phyloP scores from a whole-genome alignment of 2,888 invertebrate genomes.

The Leptogaster cylindrica region DNA sequence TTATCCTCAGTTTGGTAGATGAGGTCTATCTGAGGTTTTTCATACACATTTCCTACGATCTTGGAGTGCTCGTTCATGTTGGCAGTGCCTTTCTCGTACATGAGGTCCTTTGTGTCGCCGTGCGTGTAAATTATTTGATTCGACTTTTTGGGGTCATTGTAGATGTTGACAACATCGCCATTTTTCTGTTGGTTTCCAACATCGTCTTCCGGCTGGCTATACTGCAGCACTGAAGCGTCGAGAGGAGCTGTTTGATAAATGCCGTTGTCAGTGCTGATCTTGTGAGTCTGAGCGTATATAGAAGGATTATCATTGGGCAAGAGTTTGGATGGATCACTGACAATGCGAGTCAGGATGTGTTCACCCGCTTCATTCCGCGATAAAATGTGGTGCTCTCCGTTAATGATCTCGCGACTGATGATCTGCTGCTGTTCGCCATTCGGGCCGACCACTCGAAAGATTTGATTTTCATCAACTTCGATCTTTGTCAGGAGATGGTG shows the following conservation, averaged over 20 bases:
- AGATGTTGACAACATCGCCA: conserved; percentile 56
- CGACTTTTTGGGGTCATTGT: conserved; percentile 59
- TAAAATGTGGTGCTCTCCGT: conserved; percentile 62
- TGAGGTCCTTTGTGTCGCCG: conserved; percentile 62
- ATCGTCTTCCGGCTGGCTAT: conserved; percentile 56
- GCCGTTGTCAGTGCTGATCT: conserved; percentile 54
- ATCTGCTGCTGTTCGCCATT: conserved; percentile 62
- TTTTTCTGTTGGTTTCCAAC: conserved; percentile 36
- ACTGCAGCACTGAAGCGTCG: conserved; percentile 59
- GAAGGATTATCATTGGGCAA: conserved; percentile 59
- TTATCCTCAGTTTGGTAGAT: conserved; percentile 81
- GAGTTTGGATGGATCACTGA: conserved; percentile 61
- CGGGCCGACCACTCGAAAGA: conserved; percentile 61
- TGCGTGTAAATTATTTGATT: conserved; percentile 63
- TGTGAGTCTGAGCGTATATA: conserved; percentile 60
- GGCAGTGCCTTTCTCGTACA: conserved; percentile 44
- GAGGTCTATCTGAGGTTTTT: conserved; percentile 71
- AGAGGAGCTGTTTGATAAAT: conserved; percentile 61
- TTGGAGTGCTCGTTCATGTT: conserved; percentile 38
- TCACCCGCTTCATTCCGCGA: conserved; percentile 63
- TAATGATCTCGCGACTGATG: conserved; percentile 62
- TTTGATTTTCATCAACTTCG: conserved; percentile 61
- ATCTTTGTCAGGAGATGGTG: conserved; percentile 60
- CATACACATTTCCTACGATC: conserved; percentile 44
- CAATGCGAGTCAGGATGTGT: conserved; percentile 61